Evolutionary conservation across 2,113 vertebrate species (phyloP).

Genomic region (Pteruthius melanotis): DNA sequence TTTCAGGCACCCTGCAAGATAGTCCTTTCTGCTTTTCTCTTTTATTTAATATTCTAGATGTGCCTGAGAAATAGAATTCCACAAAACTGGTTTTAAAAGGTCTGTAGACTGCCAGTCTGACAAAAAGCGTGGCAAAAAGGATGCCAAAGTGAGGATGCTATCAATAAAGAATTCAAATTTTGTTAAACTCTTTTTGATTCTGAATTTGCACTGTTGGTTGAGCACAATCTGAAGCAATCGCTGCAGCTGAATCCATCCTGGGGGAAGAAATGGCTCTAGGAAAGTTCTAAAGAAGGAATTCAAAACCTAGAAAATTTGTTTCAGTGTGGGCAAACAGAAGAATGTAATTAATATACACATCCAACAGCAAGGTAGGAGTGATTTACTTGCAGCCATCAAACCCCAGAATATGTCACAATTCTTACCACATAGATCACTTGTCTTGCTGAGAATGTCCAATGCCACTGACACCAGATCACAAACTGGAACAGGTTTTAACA

Average conservation of each 20-base stretch:
- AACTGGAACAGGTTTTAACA: not conserved
- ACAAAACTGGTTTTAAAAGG: not conserved
- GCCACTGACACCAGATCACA: not conserved
- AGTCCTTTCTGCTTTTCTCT: not conserved
- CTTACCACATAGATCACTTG: not conserved
- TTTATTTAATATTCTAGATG: not conserved
- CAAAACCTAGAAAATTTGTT: not conserved
- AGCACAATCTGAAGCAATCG: not conserved
- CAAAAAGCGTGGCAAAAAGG: not conserved
- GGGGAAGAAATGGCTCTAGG: not conserved
- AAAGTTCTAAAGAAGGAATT: not conserved
- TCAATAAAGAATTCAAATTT: not conserved
- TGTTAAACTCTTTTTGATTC: not conserved
- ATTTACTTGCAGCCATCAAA: not conserved
- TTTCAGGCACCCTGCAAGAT: not conserved
- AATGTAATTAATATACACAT: not conserved
- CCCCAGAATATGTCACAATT: not conserved
- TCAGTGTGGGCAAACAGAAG: fast-evolving
- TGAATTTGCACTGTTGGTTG: not conserved
- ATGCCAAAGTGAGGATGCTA: not conserved
- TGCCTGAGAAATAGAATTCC: not conserved
- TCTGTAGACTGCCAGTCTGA: not conserved
- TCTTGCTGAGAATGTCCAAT: not conserved
- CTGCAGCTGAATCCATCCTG: not conserved
- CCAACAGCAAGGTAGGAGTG: not conserved